Base-by-base conservation (phyloP, 2,113 vertebrate species). In the Coptodon rendalli region DNA sequence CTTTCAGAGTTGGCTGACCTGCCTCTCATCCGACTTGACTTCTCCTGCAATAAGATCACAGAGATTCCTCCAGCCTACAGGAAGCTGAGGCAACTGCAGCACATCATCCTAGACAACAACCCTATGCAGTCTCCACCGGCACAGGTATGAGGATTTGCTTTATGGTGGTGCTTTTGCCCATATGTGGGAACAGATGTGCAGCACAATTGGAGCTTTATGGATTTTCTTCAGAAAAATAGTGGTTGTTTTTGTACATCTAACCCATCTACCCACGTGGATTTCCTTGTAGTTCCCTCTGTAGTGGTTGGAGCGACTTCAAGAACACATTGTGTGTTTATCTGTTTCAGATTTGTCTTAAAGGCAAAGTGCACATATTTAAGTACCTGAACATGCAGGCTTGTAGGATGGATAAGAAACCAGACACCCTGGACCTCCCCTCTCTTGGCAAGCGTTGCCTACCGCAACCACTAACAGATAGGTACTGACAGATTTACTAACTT, bases 301-400 rank as follows among this genome's bases (percentile, higher is more conserved):
- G 6, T 40, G 1, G 6, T 54, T 43, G n/a, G 4, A 84, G 24
- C 1, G 59, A 6, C 27, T 66, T 31, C 7, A 82, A 12, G 24
- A 78, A 59, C 13, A 40, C 59, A 3, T 13, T 79, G 2, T 48
- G 6, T 59, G 2, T 89, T 76, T 96, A 81, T 95, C 87, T 79
- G 79, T 92, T 94, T 95, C 96, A 99, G 98, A 98, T 99, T 92
- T 99, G 98, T 91, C 97, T 99, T 80, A 99, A 99, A 94, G 99
- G 99, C 89, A 99, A 98, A 97, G 97, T 99, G 40, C 99, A 99
- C 90, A 99, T 99, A 95, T 99, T 99, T 95, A 99, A 99, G 95
- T 99, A 98, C 95, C 97, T 99, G 93, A 98, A 98, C 94, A 98
- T 98, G 73, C 98, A 98, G 93, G 97, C 98, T 71, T 99, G 98